Evolutionary conservation across 1,140 invertebrate species (phyloP), one percentile per base, ranked within the genome.

Genomic region (Wasmannia auropunctata): DNA sequence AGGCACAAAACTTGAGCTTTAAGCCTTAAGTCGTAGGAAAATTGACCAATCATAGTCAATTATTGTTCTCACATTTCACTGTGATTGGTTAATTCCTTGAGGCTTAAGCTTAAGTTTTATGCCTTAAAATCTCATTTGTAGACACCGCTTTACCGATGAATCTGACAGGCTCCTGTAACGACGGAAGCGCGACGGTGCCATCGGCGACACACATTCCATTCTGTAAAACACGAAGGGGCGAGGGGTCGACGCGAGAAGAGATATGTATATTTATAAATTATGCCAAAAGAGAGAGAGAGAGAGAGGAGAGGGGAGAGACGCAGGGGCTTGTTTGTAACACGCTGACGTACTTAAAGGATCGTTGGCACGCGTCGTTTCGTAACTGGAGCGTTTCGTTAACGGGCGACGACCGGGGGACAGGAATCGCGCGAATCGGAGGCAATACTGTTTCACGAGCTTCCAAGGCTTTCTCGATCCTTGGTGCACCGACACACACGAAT

Each of bases 141-240:
- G n/a, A n/a, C n/a, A n/a, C n/a, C n/a, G n/a, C n/a, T n/a, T n/a
- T n/a, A n/a, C n/a, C n/a, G n/a, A n/a, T 58, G 88, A 74, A 67
- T 91, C 80, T 31, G 60, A 76, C 74, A 51, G 56, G 60, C 86
- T 91, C 83, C 69, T 40, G n/a, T 34, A 60, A 37, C 31, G 62
- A 49, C 40, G 28, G 40, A 43, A 46, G 51, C 31, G 86, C 43
- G 67, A 62, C 60, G 31, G 86, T 88, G 90, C 87, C 86, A 88
- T 63, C 80, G 51, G 16, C 54, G 63, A 88, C 74, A 89, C 83
- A 94, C 93, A 94, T 94, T 94, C 93, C 93, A 75, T 88, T n/a
- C n/a, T 91, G 87, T 46, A 16, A 46, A 46, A 92, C 84, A 88
- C 92, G 92, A 65, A 90, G 72, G n/a, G 62, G 51, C 0, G 54